These are phyloP conservation scores for Varroa destructor DNA, from an alignment of 1,140 invertebrate genomes.

Conservation along the genomic window DNA sequence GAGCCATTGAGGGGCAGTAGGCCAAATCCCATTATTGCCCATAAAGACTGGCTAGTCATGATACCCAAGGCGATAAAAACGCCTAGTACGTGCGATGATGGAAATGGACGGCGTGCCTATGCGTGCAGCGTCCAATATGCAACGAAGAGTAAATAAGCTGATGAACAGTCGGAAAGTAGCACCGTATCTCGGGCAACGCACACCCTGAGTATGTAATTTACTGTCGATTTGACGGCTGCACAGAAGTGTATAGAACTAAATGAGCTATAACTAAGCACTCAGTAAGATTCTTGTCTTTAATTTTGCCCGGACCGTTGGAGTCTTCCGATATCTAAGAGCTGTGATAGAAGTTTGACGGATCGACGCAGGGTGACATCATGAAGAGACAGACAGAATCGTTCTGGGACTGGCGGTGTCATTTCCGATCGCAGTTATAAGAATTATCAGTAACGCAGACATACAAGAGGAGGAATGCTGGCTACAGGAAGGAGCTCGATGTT, in stretches of 20 bases:
- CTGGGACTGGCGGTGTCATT: too few species aligned
- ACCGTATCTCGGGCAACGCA: not conserved
- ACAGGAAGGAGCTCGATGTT: too few species aligned
- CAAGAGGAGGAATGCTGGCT: too few species aligned
- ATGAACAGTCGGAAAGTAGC: not conserved
- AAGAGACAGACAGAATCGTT: not conserved
- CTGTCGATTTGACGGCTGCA: not conserved
- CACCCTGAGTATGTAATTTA: not conserved
- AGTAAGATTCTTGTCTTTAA: not conserved
- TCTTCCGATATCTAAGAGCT: not conserved
- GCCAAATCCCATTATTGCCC: slow-evolving; percentile 9
- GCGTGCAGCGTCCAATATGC: not conserved
- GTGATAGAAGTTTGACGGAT: not conserved
- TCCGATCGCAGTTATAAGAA: too few species aligned
- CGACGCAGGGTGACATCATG: not conserved
- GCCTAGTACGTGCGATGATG: not conserved
- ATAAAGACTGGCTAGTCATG: slow-evolving; percentile 1
- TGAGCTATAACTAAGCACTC: slow-evolving; percentile 1
- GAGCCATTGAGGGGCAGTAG: not conserved
- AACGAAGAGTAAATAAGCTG: not conserved
- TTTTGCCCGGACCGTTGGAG: not conserved
- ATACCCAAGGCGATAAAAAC: not conserved
- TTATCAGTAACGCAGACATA: too few species aligned
- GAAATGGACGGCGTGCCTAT: not conserved
- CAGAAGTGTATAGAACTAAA: not conserved